phyloP scores from a whole-genome alignment of 2,797 vertebrate species.

The Chaenodraco wilsoni region DNA sequence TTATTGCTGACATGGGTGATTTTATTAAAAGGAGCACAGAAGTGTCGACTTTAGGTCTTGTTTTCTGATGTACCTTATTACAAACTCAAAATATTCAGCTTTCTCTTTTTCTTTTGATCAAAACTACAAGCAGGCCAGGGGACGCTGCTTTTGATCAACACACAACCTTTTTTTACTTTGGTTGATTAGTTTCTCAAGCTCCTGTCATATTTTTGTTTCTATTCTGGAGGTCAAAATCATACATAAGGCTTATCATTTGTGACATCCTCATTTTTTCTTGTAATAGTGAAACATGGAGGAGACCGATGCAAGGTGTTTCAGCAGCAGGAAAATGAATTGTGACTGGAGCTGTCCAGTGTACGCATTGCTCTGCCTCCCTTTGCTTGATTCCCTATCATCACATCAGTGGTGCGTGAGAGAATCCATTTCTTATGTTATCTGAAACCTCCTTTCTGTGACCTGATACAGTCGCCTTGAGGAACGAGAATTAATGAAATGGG shows the following conservation, averaged over 20 bases:
- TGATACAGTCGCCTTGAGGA: constrained; percentile 45
- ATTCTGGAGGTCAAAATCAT: constrained; percentile 35
- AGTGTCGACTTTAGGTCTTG: not conserved
- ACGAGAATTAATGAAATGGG: constrained; percentile 37
- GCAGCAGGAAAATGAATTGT: constrained; percentile 62
- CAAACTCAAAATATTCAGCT: not conserved
- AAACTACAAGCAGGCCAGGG: not conserved
- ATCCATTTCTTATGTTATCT: constrained; percentile 60
- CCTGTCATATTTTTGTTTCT: constrained; percentile 32
- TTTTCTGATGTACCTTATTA: not conserved
- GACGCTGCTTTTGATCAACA: constrained; percentile 12
- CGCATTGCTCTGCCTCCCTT: constrained; percentile 49
- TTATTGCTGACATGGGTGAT: constrained; percentile 16
- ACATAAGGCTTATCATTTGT: constrained; percentile 49
- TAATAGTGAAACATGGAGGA: constrained; percentile 33
- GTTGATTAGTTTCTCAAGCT: constrained; percentile 31
- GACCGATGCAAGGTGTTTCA: constrained; percentile 43
- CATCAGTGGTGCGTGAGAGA: constrained; percentile 48
- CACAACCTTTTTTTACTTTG: not conserved
- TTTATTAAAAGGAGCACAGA: constrained; percentile 2
- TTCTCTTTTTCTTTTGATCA: not conserved
- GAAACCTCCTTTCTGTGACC: constrained; percentile 49
- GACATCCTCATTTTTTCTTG: constrained; percentile 53
- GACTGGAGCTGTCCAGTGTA: constrained; percentile 57
- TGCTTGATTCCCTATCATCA: constrained; percentile 62